Evolutionary conservation across 2,888 invertebrate genomes (phyloP).

Genomic region (Orthosia incerta): DNA sequence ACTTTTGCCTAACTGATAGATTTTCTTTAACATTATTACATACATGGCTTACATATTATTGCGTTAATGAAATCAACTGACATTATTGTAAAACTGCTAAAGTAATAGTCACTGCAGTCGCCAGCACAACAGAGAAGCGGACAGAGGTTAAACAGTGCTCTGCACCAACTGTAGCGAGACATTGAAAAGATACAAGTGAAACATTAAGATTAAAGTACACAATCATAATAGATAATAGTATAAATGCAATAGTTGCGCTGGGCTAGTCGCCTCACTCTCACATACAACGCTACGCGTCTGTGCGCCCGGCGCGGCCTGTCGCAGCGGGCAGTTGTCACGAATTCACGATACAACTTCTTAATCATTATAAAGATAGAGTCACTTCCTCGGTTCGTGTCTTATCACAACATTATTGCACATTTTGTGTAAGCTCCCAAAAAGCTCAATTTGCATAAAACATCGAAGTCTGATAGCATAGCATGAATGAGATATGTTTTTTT

Average conservation of each 20-base stretch:
- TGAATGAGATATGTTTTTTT: conserved; percentile 22
- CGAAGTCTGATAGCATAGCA: conserved; percentile 6
- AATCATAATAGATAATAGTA: conserved; percentile 51
- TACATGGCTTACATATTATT: conserved; percentile 74
- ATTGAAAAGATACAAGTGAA: conserved; percentile 51
- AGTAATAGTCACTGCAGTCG: conserved; percentile 44
- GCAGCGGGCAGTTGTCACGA: background rate
- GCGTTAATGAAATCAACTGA: conserved; percentile 72
- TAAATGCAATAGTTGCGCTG: conserved; percentile 69
- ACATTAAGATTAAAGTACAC: conserved; percentile 53
- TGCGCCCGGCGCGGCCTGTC: background rate
- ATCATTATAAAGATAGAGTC: background rate
- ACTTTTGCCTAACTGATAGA: conserved; percentile 87
- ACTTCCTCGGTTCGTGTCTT: conserved; percentile 20
- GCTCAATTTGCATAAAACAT: conserved; percentile 47
- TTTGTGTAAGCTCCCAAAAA: conserved; percentile 33
- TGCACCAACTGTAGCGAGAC: conserved; percentile 33
- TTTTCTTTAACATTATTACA: conserved; percentile 79
- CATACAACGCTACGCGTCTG: background rate
- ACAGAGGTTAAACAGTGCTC: conserved; percentile 19
- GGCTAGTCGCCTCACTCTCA: conserved; percentile 1
- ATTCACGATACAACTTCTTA: background rate
- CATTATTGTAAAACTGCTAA: conserved; percentile 63
- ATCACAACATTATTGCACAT: conserved; percentile 35
- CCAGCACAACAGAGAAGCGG: conserved; percentile 47